Evolutionary conservation across 2,113 vertebrate genomes (phyloP).

Genomic region (Sphaerodactylus townsendi): DNA sequence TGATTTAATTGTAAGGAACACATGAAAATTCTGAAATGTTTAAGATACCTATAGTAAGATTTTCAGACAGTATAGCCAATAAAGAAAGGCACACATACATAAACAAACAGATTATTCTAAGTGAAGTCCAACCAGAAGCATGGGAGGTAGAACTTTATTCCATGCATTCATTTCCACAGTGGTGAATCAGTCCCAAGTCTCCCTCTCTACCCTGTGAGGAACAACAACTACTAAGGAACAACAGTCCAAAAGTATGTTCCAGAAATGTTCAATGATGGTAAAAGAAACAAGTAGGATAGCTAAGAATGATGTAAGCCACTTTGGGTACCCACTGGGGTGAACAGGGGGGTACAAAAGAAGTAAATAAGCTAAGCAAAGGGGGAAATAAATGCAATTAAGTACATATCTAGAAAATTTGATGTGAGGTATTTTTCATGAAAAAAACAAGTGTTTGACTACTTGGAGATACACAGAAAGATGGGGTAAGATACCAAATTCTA

Average conservation of each 20-base stretch:
- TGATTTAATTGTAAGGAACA: neutral
- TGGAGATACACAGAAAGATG: neutral
- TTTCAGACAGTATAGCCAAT: neutral
- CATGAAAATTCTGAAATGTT: neutral
- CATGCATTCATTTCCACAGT: neutral
- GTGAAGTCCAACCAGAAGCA: neutral
- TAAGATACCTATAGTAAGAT: neutral
- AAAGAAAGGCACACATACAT: neutral
- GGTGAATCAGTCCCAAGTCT: neutral
- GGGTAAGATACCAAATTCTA: neutral
- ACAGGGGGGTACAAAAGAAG: too few species aligned
- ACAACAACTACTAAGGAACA: neutral
- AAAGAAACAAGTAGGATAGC: neutral
- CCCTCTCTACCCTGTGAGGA: neutral
- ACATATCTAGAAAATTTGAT: neutral
- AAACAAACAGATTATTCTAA: neutral
- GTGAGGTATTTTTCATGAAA: neutral
- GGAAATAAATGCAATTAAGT: neutral
- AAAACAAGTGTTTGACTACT: neutral
- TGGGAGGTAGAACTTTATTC: neutral
- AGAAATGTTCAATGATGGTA: neutral
- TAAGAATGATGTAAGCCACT: too few species aligned
- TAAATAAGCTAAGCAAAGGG: neutral
- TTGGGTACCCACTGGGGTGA: too few species aligned
- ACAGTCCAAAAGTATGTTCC: too few species aligned